These are phyloP conservation scores for Fistularia commersonii DNA, from an alignment of 2,797 vertebrate species.

Conservation along the genomic window DNA sequence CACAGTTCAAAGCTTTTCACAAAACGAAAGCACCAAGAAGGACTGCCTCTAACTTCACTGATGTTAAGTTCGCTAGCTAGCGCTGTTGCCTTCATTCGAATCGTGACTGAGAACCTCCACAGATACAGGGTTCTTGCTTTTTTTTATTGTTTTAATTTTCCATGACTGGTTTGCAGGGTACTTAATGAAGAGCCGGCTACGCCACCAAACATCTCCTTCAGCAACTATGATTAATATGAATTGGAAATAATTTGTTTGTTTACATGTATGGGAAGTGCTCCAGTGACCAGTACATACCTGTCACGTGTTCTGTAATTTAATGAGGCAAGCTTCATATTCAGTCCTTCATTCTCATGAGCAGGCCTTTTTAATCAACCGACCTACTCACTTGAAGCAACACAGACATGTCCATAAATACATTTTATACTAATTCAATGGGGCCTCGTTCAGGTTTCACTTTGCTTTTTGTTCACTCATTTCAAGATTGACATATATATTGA, in stretches of 20 bases:
- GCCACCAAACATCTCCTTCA: background rate
- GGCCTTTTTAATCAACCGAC: constrained; percentile 44
- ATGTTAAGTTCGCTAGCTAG: too few species aligned
- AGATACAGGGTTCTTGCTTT: too few species aligned
- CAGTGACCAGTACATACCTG: constrained; percentile 13
- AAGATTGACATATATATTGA: constrained; percentile 5
- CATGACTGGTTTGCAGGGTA: background rate
- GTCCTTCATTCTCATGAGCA: constrained; percentile 33
- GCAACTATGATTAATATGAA: constrained; percentile 8
- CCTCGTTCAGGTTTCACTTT: constrained; percentile 21
- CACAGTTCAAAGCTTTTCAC: too few species aligned
- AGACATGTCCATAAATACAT: constrained; percentile 27
- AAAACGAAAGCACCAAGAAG: too few species aligned
- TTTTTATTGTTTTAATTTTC: too few species aligned
- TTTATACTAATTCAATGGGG: background rate
- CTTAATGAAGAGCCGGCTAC: too few species aligned
- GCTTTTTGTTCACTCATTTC: constrained; percentile 25
- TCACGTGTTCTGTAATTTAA: constrained; percentile 31
- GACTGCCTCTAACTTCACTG: too few species aligned
- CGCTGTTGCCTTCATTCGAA: too few species aligned
- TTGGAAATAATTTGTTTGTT: constrained; percentile 31
- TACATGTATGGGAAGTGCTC: constrained; percentile 19
- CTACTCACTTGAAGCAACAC: constrained; percentile 44
- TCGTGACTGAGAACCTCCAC: too few species aligned
- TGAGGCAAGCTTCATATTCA: constrained; percentile 31